Percentiles rank a stretch among this genome's conserved stretches.
phyloP scores from a whole-genome alignment of 2,888 invertebrate genomes.

The Epistrophe grossulariae region DNA sequence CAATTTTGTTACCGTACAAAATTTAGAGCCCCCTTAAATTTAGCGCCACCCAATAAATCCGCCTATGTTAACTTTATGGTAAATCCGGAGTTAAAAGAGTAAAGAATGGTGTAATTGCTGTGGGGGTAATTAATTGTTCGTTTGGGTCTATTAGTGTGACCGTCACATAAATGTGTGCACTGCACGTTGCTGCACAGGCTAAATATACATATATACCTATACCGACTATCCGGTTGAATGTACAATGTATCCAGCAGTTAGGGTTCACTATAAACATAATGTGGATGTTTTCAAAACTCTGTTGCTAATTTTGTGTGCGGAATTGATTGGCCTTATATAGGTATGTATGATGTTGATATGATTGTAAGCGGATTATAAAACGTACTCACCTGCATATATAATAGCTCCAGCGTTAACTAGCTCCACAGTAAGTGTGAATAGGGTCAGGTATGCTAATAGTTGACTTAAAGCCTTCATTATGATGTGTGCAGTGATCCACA shows the following conservation, averaged over 20 bases:
- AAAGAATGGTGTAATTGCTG: slow-evolving; percentile 42
- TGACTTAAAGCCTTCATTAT: slow-evolving; percentile 49
- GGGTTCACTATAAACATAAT: not conserved
- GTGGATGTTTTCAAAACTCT: slow-evolving; percentile 1
- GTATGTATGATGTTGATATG: slow-evolving; percentile 28
- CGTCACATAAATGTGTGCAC: slow-evolving; percentile 45
- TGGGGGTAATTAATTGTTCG: slow-evolving; percentile 59
- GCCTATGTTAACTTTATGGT: not conserved
- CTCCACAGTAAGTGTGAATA: slow-evolving; percentile 27
- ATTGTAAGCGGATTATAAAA: slow-evolving; percentile 38
- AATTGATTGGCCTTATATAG: slow-evolving; percentile 31
- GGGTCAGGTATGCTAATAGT: slow-evolving; percentile 60
- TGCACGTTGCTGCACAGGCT: not conserved
- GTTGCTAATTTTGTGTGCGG: slow-evolving; percentile 11
- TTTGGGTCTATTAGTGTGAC: slow-evolving; percentile 48
- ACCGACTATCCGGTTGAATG: slow-evolving; percentile 16
- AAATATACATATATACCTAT: not conserved
- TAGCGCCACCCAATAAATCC: not conserved
- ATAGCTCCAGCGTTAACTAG: slow-evolving; percentile 59
- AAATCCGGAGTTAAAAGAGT: slow-evolving; percentile 1
- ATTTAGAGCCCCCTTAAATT: not conserved
- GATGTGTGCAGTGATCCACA: slow-evolving; percentile 17
- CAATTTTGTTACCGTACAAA: not conserved
- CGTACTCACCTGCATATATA: slow-evolving; percentile 66
- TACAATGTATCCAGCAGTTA: not conserved